phyloP scores from a whole-genome alignment of 2,113 vertebrate species.

The Myrmecobius fasciatus region DNA sequence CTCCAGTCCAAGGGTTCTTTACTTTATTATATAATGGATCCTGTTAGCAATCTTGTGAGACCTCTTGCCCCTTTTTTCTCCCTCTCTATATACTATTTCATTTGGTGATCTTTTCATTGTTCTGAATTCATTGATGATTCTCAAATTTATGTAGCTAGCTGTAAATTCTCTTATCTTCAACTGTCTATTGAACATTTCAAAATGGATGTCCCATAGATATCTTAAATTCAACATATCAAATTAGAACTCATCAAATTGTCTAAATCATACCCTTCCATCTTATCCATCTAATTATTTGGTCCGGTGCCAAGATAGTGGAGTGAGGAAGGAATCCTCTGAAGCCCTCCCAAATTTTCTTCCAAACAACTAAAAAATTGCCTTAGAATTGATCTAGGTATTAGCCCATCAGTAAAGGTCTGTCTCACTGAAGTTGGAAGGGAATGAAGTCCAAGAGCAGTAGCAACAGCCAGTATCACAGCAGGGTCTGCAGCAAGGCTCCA shows the following conservation, averaged over 20 bases:
- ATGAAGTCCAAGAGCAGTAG: no score
- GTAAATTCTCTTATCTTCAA: background rate
- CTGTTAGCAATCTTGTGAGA: background rate
- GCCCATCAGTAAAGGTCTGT: no score
- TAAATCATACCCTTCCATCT: background rate
- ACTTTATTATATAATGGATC: background rate
- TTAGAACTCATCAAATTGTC: background rate
- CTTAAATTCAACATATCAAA: background rate
- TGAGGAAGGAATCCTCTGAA: no score
- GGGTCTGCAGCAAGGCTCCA: no score
- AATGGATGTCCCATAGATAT: background rate
- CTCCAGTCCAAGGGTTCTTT: background rate
- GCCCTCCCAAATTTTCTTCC: no score
- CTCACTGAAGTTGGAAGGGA: no score
- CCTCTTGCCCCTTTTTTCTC: background rate
- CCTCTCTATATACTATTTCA: background rate
- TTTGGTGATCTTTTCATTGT: background rate
- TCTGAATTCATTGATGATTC: background rate
- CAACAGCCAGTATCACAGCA: no score
- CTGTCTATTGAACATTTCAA: background rate
- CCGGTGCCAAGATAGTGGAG: no score
- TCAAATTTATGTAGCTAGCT: background rate
- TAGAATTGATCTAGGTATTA: no score
- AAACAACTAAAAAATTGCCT: no score
- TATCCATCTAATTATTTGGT: background rate